Base-by-base conservation (phyloP, 2,888 invertebrate genomes). In the Agrotis exclamationis region DNA sequence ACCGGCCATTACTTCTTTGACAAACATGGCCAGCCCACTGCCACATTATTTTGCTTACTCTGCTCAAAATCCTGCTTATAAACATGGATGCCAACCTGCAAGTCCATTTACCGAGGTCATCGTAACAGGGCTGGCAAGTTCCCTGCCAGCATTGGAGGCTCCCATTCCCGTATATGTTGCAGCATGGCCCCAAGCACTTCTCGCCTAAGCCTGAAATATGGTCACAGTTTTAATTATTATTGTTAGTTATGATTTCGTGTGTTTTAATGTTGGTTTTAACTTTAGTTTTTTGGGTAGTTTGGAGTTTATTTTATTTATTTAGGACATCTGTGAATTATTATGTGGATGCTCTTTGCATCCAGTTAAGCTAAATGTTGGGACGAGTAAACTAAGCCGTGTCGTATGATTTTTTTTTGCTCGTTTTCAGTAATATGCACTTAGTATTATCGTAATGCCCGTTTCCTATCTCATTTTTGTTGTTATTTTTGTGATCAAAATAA, bases 141-240 rank as follows among this genome's bases (percentile, higher is more conserved):
- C 95, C 95, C 62, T 93, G 93, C 93, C 94, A 95, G 74, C 96
- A 96, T 63, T 93, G 91, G 0, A 96, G 89, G 1, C 88, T 93
- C 2, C 81, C 88, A 75, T 94, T 94, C 3, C 85, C 88, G 56
- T 85, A 64, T 2, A 75, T 68, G 70, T 89, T 90, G 84, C 96
- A 96, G 80, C 96, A 96, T 2, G 89, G 88, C 0, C 94, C 93
- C 72, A 85, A 90, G 82, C 96, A 96, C 80, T 90, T 90, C 48
- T 96, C 95, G 6, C 95, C 95, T 66, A 91, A 78, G 3, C 91
- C 96, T 96, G 86, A 62, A 90, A 90, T 60, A 71, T 73, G 65
- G 44, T 22, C 9, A 39, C 33, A 53, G 62, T 70, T 66, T 66
- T 72, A 69, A 76, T 66, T 70, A 45, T 68, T 62, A 58, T 73